Base-by-base conservation (phyloP, 2,113 vertebrate species). In the Oncorhynchus mykiss region DNA sequence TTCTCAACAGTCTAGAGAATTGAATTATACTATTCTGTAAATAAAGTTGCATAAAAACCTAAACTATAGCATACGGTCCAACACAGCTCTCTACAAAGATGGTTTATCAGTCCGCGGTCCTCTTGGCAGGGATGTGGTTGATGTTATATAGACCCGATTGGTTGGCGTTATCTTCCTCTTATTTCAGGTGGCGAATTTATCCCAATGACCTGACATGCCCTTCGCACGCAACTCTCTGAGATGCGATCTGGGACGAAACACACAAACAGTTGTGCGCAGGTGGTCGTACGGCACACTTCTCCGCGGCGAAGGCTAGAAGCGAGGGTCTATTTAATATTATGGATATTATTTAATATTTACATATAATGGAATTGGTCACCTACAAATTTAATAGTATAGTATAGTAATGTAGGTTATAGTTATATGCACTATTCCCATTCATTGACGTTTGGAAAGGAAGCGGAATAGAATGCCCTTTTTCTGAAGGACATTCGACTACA, bases 171-270 rank as follows among this genome's bases (percentile, higher is more conserved):
- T 78, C 77, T 82, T 82, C 74, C 77, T 79, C 51, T 67, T 48
- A 68, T 80, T 80, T 78, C 80, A 82, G 83, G 83, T 81, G 85
- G 83, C 74, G 76, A 74, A 78, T 84, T 76, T 77, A 78, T 69
- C 83, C 77, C 34, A 72, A 72, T 73, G 83, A 80, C 80, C 82
- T 62, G 76, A 70, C 81, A 78, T 76, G 83, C 66, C 74, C 83
- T 83, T 87, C 81, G 86, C 86, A 87, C 86, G 86, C 86, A 76
- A 87, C 74, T 57, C 72, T 73, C 67, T 73, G 57, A 22, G 67
- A 71, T 70, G 51, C 60, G 29, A 24, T 24, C 8, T 34, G 66
- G 71, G 75, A 67, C 54, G 72, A 74, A 34, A 69, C 2, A 27
- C 24, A 27, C 20, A 16, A 25, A 67, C 25, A 67, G 25, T 29